Evolutionary conservation across 2,113 vertebrate genomes (phyloP), one percentile per base, ranked within the genome.

Genomic region (Pygoscelis antarcticus): DNA sequence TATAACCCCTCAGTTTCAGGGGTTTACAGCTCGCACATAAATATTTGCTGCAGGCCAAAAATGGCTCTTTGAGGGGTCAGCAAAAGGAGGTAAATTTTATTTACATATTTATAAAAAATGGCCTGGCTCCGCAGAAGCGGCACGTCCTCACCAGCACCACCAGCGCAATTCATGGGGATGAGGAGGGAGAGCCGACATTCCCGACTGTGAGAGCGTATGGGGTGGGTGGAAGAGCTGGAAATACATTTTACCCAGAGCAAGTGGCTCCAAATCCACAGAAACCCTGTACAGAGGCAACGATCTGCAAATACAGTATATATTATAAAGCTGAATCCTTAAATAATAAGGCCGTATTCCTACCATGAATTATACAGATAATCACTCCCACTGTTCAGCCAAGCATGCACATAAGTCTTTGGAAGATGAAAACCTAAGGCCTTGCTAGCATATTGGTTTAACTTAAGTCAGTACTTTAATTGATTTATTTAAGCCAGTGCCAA

Each of bases 41-140:
- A 97, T 97, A 98, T 97, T 97, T 96, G 97, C 96, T 96, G 97
- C 98, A 98, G 93, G 96, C 90, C 89, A 94, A 97, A 97, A 94
- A 77, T 72, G 82, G 81, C 80, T 92, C 76, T 94, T 90, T 1
- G 10, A 96, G 83, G 58, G 97, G 83, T 97, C 93, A 98, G 92
- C 38, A 66, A 80, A 87, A 83, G 90, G 85, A 97, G 77, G 64
- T 96, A 94, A 97, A 96, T 98, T 98, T 96, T 93, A 88, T 96
- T 97, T 94, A 92, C 75, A 83, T 96, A 91, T 97, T 93, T 90
- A 51, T 91, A 87, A 90, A 93, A 96, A 89, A 60, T 14, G 76
- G 34, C 51, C 60, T 51, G 64, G 75, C 49, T 93, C 26, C 14
- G 1, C 75, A 93, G 47, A 83, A 89, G 14, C 5, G 6, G 58